Base-by-base conservation (phyloP, 2,888 invertebrate species). In the Philereme transversata region DNA sequence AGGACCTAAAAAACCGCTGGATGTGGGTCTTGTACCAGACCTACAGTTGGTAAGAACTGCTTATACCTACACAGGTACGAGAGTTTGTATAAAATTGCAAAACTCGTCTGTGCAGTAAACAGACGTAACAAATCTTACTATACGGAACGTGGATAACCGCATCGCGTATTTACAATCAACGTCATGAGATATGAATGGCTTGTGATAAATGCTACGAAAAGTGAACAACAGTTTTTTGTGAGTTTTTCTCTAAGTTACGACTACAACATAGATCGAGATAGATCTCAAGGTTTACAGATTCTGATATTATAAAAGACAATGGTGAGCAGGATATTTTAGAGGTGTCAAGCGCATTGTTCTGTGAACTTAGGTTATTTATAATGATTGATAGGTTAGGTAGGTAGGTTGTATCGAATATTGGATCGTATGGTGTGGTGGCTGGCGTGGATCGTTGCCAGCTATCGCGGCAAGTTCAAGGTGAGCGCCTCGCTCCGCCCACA, bases 381-480 rank as follows among this genome's bases (percentile, higher is more conserved):
- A n/a, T 46, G 35, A 33, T 47, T 48, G 46, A 50, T 61, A 46
- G 44, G 69, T 68, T 70, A 64, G 70, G 65, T 73, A 72, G 75
- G 75, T 74, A 74, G 71, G 74, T 71, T 58, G 35, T 76, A 76
- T 78, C 73, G 64, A 64, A 65, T 61, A 63, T 67, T 61, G 48
- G 51, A 53, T 67, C 51, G 67, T 62, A 63, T 64, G 63, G 63
- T 60, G 60, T 46, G 48, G 61, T 59, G 63, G 62, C 61, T 64
- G 51, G 49, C 78, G 76, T 78, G 56, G 67, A 67, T 62, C 67
- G 67, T 52, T 75, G 79, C 75, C 81, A 75, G 78, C 83, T 84
- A 87, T 84, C 86, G 84, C 85, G 87, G 90, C 90, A 92, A 91
- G 91, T 92, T 92, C 91, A 92, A 92, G 91, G 91, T 90, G 88